A percentile compares a stretch with the other conserved stretches of the same genome.
Evolutionary conservation across 2,888 invertebrate genomes (phyloP).

Genomic region (Acleris laterana): DNA sequence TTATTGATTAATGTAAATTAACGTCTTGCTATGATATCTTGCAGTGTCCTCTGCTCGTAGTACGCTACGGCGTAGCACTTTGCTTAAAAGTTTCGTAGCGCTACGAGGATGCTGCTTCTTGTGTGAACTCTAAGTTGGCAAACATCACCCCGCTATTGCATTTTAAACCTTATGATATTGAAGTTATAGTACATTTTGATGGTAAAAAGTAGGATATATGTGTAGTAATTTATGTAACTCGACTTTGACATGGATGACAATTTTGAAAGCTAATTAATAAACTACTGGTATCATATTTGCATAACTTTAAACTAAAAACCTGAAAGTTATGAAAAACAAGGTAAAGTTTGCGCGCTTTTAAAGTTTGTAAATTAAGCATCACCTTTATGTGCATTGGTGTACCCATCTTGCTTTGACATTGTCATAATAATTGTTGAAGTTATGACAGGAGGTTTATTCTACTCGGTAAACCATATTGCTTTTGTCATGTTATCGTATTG

Average conservation of each 20-base stretch:
- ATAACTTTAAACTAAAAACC: too few relatives aligned
- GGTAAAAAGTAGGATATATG: neutral
- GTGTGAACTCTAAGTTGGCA: neutral
- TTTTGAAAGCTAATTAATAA: neutral
- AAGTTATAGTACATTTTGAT: neutral
- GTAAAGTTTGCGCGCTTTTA: too few relatives aligned
- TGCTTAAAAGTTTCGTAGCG: slow-evolving; percentile 1
- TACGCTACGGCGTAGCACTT: slow-evolving; percentile 1
- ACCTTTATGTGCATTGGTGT: too few relatives aligned
- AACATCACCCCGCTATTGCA: neutral
- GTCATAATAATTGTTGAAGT: too few relatives aligned
- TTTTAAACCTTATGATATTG: neutral
- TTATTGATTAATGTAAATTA: too few relatives aligned
- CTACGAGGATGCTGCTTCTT: neutral
- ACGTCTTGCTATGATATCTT: too few relatives aligned
- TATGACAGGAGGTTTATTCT: too few relatives aligned
- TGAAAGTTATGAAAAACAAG: too few relatives aligned
- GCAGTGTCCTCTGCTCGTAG: neutral
- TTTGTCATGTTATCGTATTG: too few relatives aligned
- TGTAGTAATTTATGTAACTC: neutral
- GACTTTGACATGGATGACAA: neutral
- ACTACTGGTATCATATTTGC: neutral
- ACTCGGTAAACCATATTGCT: too few relatives aligned
- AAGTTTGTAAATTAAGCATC: too few relatives aligned
- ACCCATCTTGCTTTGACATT: too few relatives aligned